Percentiles rank a stretch among this genome's conserved stretches.
Evolutionary conservation across 1,140 invertebrate genomes (phyloP).

Genomic region (Neodiprion virginianus): DNA sequence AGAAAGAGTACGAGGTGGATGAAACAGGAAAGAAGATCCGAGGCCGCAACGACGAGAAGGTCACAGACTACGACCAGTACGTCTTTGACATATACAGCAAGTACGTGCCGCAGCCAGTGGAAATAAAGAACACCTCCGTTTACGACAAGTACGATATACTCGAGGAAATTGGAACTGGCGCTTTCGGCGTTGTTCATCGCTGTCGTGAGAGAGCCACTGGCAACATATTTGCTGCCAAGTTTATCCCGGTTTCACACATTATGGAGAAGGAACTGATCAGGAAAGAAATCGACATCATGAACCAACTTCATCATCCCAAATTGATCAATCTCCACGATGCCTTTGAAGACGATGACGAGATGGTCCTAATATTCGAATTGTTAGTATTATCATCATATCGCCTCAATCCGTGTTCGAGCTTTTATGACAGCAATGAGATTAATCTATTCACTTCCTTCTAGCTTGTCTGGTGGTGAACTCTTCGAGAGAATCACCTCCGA

Average conservation of each 20-base stretch:
- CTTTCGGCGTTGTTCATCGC: slow-evolving; percentile 98
- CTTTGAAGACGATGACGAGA: slow-evolving; percentile 99
- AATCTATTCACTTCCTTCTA: slow-evolving; percentile 48
- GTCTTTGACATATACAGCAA: slow-evolving; percentile 98
- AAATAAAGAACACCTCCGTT: slow-evolving; percentile 92
- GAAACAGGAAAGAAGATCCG: slow-evolving; percentile 92
- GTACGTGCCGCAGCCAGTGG: slow-evolving; percentile 94
- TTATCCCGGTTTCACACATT: slow-evolving; percentile 94
- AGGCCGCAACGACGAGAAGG: slow-evolving; percentile 86
- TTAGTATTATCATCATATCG: slow-evolving; percentile 65
- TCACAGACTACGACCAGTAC: slow-evolving; percentile 96
- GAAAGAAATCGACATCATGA: slow-evolving; percentile 99
- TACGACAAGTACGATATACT: slow-evolving; percentile 99
- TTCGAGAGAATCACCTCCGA: slow-evolving; percentile 98
- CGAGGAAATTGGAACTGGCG: slow-evolving; percentile 98
- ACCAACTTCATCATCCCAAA: slow-evolving; percentile 96
- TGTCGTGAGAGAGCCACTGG: slow-evolving; percentile 95
- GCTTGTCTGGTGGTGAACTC: slow-evolving; percentile 96
- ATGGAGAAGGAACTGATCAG: slow-evolving; percentile 97
- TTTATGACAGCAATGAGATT: background rate
- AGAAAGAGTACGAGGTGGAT: slow-evolving; percentile 85
- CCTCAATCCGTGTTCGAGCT: background rate
- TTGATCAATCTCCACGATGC: slow-evolving; percentile 98
- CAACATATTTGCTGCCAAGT: slow-evolving; percentile 98
- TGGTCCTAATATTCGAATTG: slow-evolving; percentile 99